Percentiles rank a stretch among this genome's conserved stretches.
These are phyloP conservation scores for Mormyrops boulengeri DNA, from an alignment of 2,797 vertebrate genomes.

Conservation along the genomic window DNA sequence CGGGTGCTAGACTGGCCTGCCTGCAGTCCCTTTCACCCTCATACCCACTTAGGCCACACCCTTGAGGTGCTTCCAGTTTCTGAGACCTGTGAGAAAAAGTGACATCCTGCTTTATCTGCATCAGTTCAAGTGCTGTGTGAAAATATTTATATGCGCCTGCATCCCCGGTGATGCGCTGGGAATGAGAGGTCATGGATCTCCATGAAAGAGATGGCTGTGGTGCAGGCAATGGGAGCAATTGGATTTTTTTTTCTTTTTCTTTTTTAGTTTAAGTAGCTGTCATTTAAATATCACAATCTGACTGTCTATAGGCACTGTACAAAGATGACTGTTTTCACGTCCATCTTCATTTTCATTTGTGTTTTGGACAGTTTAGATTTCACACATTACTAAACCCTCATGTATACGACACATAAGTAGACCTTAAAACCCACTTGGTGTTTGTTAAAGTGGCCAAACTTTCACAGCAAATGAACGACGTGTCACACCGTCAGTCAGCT, in stretches of 20 bases:
- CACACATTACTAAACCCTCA: background rate
- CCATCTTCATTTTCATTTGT: background rate
- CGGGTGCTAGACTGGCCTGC: background rate
- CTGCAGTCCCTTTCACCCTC: background rate
- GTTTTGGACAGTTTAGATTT: background rate
- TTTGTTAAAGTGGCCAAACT: background rate
- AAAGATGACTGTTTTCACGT: background rate
- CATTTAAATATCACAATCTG: background rate
- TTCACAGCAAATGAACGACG: background rate
- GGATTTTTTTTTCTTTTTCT: background rate
- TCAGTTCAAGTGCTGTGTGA: background rate
- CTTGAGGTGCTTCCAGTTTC: background rate
- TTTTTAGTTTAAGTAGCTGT: background rate
- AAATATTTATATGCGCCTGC: background rate
- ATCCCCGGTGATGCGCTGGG: background rate
- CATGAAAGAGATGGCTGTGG: background rate
- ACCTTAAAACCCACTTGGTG: background rate
- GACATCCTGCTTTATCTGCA: background rate
- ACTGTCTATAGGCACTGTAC: background rate
- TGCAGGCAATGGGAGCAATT: background rate
- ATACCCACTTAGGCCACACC: background rate
- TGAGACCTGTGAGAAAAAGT: background rate
- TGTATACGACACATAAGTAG: background rate
- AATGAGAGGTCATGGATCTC: background rate
- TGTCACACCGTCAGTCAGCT: background rate